A percentile compares a stretch with the other conserved stretches of the same genome.
These are phyloP conservation scores for Lepidocyrtoides sp. DNA, from an alignment of 2,888 invertebrate genomes.

Conservation along the genomic window DNA sequence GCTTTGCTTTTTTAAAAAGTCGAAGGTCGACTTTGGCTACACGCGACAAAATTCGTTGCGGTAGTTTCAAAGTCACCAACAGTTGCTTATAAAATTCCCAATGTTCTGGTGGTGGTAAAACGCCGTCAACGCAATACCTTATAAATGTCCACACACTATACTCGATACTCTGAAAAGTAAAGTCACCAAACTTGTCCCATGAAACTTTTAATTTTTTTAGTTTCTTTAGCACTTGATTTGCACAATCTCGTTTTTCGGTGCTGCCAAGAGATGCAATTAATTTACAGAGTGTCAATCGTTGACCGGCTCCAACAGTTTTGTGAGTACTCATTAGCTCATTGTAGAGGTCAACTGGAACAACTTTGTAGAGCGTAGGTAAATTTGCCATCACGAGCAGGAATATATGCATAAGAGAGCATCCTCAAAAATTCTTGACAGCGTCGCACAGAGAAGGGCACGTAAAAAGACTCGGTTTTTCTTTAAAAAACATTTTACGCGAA, in stretches of 20 bases:
- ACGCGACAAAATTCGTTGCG: not conserved
- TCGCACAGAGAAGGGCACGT: not conserved
- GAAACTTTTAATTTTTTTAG: too few relatives aligned
- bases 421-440: not conserved
- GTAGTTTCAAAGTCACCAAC: not conserved
- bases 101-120: not conserved
- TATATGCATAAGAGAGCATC: conserved; percentile 2
- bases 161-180: not conserved
- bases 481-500: not conserved
- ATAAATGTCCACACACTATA: not conserved
- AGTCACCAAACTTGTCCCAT: not conserved
- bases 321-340: not conserved
- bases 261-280: too few relatives aligned
- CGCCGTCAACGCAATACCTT: not conserved
- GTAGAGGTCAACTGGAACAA: not conserved
- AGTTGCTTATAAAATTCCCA: not conserved
- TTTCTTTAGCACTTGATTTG: too few relatives aligned
- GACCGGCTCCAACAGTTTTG: not conserved
- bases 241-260: too few relatives aligned
- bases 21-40: not conserved
- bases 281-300: too few relatives aligned
- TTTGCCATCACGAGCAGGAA: not conserved
- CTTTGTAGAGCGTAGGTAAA: not conserved
- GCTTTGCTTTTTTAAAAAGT: not conserved
- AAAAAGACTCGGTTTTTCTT: not conserved